Base-by-base conservation (phyloP, 2,888 invertebrate species). In the Phragmatobia fuliginosa region DNA sequence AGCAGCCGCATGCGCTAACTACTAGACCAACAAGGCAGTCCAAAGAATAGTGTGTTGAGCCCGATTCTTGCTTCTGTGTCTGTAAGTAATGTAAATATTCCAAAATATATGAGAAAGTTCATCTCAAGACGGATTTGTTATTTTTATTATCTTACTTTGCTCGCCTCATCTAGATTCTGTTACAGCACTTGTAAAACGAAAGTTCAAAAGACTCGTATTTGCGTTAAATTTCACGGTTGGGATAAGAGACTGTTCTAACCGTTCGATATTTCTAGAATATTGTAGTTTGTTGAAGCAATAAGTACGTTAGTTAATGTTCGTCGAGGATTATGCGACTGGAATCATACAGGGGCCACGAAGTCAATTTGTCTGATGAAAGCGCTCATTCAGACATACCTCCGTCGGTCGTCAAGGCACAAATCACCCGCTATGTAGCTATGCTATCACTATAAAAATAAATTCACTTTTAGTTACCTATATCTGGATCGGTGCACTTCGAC, bases 331-430 rank as follows among this genome's bases (percentile, higher is more conserved):
- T 60, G 56, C 60, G 25, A 36, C 28, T 75, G 73, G 79, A 79
- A 77, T 62, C 66, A 6, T 77, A 77, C 77, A 62, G 41, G 62
- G 70, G 68, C 49, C 72, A 79, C 33, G 32, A 65, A 70, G 75
- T 77, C 77, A 77, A 73, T 61, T 75, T 11, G 33, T 31, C 38
- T 38, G 67, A 74, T 79, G 68, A 79, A 76, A 69, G 73, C 62
- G 32, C 41, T 41, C 73, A 61, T 77, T 77, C 71, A 79, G 28
- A 6, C 32, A 38, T 61, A 60, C 65, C 71, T 70, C 62, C 38
- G 52, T 41, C 38, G 16, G 25, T 41, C n/a, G 21, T 25, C n/a
- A 31, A 28, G 38, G 11, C 31, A 52, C 49, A 68, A 62, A 68
- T 68, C 62, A 58, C 36, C 61, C 67, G 31, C 33, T 52, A n/a